phyloP scores from a whole-genome alignment of 2,113 vertebrate genomes.

The Charadrius vociferus region DNA sequence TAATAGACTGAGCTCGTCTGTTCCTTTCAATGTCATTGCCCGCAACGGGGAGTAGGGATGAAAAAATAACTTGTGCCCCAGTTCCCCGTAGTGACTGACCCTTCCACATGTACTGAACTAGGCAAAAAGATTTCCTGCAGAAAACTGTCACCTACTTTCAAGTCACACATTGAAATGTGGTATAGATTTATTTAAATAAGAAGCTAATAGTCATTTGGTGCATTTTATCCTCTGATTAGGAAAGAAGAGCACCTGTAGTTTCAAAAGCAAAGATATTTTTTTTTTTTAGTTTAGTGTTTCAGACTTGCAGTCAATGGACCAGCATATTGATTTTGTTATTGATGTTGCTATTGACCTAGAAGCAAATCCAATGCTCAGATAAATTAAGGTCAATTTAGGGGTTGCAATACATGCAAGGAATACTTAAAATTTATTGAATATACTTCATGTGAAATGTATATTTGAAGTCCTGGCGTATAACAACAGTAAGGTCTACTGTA shows the following conservation, averaged over 20 bases:
- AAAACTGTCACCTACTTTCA: background rate
- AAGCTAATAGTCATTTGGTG: background rate
- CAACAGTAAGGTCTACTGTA: background rate
- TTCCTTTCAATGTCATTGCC: too few species aligned
- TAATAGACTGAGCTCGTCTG: too few species aligned
- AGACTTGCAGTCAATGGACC: background rate
- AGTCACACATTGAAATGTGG: background rate
- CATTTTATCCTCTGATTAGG: background rate
- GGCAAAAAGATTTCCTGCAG: accelerated
- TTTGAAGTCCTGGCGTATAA: background rate
- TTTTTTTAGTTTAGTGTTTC: background rate
- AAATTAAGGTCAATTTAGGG: background rate
- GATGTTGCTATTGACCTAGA: background rate
- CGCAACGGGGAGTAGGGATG: too few species aligned
- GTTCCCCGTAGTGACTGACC: too few species aligned
- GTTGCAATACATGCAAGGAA: background rate
- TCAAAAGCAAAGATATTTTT: background rate
- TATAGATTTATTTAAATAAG: background rate
- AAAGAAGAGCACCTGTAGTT: background rate
- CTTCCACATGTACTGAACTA: background rate
- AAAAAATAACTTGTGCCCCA: too few species aligned
- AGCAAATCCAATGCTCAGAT: background rate
- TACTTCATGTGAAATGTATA: background rate
- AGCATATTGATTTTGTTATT: background rate
- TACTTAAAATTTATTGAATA: background rate